Percentiles rank a stretch among this genome's conserved stretches.
Evolutionary conservation across 2,888 invertebrate species (phyloP).

Genomic region (Tetrapedia diversipes): DNA sequence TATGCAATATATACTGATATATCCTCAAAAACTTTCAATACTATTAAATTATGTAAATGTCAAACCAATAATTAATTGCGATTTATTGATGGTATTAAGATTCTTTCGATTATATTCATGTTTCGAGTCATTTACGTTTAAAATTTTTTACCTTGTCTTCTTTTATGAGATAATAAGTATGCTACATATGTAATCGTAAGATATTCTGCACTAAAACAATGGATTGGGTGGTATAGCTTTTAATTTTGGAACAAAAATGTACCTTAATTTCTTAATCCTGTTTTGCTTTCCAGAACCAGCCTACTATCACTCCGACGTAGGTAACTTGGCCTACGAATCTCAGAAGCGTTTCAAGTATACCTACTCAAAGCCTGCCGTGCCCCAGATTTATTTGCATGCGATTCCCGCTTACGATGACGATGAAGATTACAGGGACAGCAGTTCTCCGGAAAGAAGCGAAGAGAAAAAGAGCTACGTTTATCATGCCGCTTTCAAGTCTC

Average conservation of each 20-base stretch:
- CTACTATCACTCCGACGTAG: constrained; percentile 45
- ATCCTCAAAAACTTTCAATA: too few relatives aligned
- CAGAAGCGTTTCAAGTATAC: constrained; percentile 44
- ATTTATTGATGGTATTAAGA: too few relatives aligned
- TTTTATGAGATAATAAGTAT: too few relatives aligned
- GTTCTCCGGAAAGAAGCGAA: neutral
- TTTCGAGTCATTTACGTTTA: too few relatives aligned
- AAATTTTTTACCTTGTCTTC: too few relatives aligned
- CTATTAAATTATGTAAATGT: too few relatives aligned
- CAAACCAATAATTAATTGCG: too few relatives aligned
- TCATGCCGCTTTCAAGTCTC: constrained; percentile 70
- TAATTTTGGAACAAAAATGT: neutral
- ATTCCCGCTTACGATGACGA: neutral
- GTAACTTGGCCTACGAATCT: constrained; percentile 60
- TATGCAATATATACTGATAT: too few relatives aligned
- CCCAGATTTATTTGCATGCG: neutral
- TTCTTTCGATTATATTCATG: too few relatives aligned
- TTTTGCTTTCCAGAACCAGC: constrained; percentile 37
- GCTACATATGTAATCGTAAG: too few relatives aligned
- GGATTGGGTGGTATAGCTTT: too few relatives aligned
- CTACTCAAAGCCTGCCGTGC: neutral
- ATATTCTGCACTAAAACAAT: too few relatives aligned
- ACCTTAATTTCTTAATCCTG: constrained; percentile 2
- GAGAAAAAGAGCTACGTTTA: constrained; percentile 38
- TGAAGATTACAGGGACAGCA: neutral